Evolutionary conservation across 2,888 invertebrate species (phyloP).

Genomic region (Scaptodrosophila latifasciaeformis): DNA sequence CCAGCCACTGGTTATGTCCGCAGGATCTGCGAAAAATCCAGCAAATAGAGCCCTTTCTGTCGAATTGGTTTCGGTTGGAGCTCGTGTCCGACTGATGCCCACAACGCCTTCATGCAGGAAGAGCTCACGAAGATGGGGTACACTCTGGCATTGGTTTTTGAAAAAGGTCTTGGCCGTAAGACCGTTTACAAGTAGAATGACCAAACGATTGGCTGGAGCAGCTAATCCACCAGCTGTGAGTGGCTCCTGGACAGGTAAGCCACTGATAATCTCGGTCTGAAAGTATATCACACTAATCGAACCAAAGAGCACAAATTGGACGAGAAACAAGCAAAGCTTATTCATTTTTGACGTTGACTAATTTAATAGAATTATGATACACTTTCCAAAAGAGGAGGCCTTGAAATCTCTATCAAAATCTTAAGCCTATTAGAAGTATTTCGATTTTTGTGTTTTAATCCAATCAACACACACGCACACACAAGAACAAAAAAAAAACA

Average conservation of each 20-base stretch:
- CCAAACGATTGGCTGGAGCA: conserved; percentile 85
- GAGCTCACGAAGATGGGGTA: conserved; percentile 60
- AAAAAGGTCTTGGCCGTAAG: conserved; percentile 89
- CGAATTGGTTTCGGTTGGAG: conserved; percentile 96
- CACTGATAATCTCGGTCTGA: conserved; percentile 65
- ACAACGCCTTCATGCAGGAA: conserved; percentile 59
- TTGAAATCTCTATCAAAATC: too few species aligned
- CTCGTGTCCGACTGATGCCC: conserved; percentile 91
- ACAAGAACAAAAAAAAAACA: too few species aligned
- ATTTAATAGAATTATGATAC: too few species aligned
- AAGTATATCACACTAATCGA: conserved; percentile 95
- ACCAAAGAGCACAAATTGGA: conserved; percentile 85
- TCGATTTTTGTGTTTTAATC: too few species aligned
- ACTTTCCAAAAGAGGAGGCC: too few species aligned
- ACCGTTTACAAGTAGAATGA: conserved; percentile 93
- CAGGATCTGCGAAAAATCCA: conserved; percentile 94
- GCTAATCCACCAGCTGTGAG: too few species aligned
- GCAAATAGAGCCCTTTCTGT: conserved; percentile 96
- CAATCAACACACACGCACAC: too few species aligned
- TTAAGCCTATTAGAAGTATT: too few species aligned
- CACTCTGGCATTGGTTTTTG: conserved; percentile 55
- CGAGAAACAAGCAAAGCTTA: conserved; percentile 72
- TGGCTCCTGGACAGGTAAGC: too few species aligned
- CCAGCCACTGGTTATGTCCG: conserved; percentile 95
- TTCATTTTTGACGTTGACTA: background rate